phyloP scores from a whole-genome alignment of 2,888 invertebrate species.

The Morpho helenor region DNA sequence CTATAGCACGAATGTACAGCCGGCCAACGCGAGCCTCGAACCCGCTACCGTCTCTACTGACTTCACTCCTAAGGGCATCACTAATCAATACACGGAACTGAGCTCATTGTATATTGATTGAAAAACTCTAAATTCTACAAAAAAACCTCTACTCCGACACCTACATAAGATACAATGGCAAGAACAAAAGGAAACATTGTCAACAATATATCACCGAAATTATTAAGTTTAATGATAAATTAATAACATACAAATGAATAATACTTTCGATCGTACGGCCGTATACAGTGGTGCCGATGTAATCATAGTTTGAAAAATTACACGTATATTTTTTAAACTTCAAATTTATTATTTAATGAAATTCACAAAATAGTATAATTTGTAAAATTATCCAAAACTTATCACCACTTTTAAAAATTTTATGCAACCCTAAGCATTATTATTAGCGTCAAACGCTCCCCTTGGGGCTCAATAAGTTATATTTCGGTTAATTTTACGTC shows the following conservation, averaged over 20 bases:
- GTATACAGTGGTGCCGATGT: constrained; percentile 37
- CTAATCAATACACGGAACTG: constrained; percentile 57
- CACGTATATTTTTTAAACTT: constrained; percentile 53
- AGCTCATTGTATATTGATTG: constrained; percentile 72
- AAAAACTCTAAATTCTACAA: constrained; percentile 70
- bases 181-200: constrained; percentile 72
- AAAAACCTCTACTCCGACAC: constrained; percentile 67
- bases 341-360: constrained; percentile 68
- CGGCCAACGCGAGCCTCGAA: constrained; percentile 52
- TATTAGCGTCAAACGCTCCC: constrained; percentile 78
- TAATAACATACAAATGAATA: constrained; percentile 48
- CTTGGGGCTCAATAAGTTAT: constrained; percentile 73
- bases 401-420: constrained; percentile 76
- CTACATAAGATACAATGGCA: constrained; percentile 75
- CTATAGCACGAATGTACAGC: constrained; percentile 75
- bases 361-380: constrained; percentile 78
- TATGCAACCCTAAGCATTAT: constrained; percentile 76
- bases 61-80: constrained; percentile 58
- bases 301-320: constrained; percentile 47
- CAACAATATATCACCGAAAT: constrained; percentile 59
- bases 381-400: constrained; percentile 80
- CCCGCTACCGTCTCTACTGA: constrained; percentile 67
- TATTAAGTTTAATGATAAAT: constrained; percentile 39
- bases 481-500: constrained; percentile 74
- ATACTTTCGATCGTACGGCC: constrained; percentile 49